These are phyloP conservation scores for Lasius fuliginosus DNA, from an alignment of 2,888 invertebrate species.

Conservation along the genomic window DNA sequence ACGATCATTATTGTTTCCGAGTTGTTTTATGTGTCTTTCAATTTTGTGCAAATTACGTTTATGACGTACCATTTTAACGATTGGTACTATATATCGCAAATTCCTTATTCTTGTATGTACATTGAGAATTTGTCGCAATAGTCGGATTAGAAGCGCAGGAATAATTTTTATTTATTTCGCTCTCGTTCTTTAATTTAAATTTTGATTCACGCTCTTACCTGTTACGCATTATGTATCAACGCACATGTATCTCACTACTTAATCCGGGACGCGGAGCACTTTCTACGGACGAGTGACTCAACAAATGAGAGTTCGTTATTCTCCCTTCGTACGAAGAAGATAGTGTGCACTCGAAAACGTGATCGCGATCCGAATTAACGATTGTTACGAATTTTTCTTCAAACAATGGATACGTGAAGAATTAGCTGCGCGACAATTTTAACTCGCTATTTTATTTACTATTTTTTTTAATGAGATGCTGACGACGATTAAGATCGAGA, in stretches of 20 bases:
- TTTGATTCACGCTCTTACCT: neutral
- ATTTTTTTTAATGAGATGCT: neutral
- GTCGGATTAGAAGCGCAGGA: neutral
- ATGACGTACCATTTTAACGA: neutral
- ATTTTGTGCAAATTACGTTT: neutral
- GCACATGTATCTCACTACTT: constrained; percentile 2
- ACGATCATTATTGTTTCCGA: neutral
- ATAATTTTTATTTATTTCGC: neutral
- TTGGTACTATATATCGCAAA: neutral
- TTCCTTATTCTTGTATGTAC: neutral
- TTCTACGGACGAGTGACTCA: constrained; percentile 57
- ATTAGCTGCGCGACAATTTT: neutral
- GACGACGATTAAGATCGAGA: neutral
- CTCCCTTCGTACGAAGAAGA: constrained; percentile 13
- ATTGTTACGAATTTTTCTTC: neutral
- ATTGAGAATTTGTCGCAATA: neutral
- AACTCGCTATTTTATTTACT: neutral
- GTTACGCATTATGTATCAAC: constrained; percentile 33
- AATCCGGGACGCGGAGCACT: constrained; percentile 52
- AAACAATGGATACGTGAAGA: neutral
- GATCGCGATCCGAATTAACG: constrained; percentile 7
- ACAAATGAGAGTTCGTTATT: constrained; percentile 47
- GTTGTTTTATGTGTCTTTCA: neutral
- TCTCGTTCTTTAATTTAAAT: neutral
- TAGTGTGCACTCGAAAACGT: neutral